Evolutionary conservation across 2,888 invertebrate species (phyloP), one percentile per base, ranked within the genome.

Genomic region (Microctonus aethiopoides): DNA sequence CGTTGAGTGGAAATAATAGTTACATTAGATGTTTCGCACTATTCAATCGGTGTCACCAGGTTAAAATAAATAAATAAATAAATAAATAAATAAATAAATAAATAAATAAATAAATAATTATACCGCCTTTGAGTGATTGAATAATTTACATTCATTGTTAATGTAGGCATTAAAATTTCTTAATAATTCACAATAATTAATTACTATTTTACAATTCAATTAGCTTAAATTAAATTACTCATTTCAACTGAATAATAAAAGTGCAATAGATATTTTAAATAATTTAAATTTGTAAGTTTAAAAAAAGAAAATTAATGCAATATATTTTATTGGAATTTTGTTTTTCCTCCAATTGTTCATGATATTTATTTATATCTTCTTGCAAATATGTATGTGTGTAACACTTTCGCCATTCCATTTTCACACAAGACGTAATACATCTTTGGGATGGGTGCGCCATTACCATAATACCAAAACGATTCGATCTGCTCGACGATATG

Each of bases 391-490:
- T 20, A 6, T 60, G 9, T 22, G 60, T 60, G 22, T 34, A 34
- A 34, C 39, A 60, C 60, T 60, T 60, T 60, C 60, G 36, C 60
- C 34, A 60, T 11, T 34, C 11, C 16, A 36, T 36, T 16, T 36
- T 56, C 24, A 9, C 7, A 13, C 24, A 36, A 34, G 11, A 60
- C 60, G 39, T 60, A 60, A 60, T 22, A 39, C 36, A 60, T 36
- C 36, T 39, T 60, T 5, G 39, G 36, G 32, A 57, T 29, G 57
- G 29, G 32, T 46, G 32, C 32, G 41, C 24, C 46, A 63, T 32
- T 63, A 52, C 51, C 52, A 52, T 63, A 63, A 51, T 36, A 52
- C 52, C 20, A 63, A 63, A 63, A 34, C 32, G 52, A 52, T 63
- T 52, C 29, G 46, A 29, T 39, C 36, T 22, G 46, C 16, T 4